A percentile compares a stretch with the other conserved stretches of the same genome.
Conservation (phyloP, 2,797 vertebrate species). For the Myoxocephalus aenaeus region DNA sequence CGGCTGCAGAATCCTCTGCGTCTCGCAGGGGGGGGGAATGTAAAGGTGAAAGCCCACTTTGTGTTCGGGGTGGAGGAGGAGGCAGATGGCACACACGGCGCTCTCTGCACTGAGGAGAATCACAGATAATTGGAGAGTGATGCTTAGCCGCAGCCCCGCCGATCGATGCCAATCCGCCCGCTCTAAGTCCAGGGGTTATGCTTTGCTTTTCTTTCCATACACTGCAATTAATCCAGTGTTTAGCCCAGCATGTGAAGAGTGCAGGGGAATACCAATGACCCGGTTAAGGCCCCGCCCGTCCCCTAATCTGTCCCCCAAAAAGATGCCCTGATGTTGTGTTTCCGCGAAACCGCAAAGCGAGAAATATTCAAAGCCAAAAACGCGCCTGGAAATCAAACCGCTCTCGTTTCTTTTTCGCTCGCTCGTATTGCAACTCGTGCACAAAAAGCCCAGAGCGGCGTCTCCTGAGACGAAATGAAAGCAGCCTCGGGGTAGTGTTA, state of each 20-base stretch:
- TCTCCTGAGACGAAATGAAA: slow-evolving; percentile 69
- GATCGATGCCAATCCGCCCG: slow-evolving; percentile 81
- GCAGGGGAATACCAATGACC: slow-evolving; percentile 84
- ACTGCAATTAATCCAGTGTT: slow-evolving; percentile 82
- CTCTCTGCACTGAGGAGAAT: slow-evolving; percentile 79
- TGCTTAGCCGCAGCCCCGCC: slow-evolving; percentile 75
- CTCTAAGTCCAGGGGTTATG: slow-evolving; percentile 80
- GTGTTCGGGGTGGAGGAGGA: slow-evolving; percentile 61
- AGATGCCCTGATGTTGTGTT: slow-evolving; percentile 46
- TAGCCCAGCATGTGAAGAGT: slow-evolving; percentile 72
- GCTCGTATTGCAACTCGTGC: slow-evolving; percentile 41
- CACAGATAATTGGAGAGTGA: slow-evolving; percentile 81
- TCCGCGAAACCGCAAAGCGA: neutral
- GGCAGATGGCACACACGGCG: slow-evolving; percentile 77
- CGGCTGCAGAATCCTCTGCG: slow-evolving; percentile 21
- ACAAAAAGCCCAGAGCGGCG: slow-evolving; percentile 47
- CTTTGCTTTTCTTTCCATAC: slow-evolving; percentile 84
- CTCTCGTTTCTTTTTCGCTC: slow-evolving; percentile 22
- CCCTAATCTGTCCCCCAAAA: slow-evolving; percentile 57
- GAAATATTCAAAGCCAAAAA: slow-evolving; percentile 49
- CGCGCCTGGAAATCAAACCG: slow-evolving; percentile 17
- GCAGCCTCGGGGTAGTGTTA: slow-evolving; percentile 77
- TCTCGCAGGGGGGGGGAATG: slow-evolving; percentile 48
- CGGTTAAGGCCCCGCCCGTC: slow-evolving; percentile 66
- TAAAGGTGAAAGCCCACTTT: slow-evolving; percentile 72